Percentiles rank a stretch among this genome's conserved stretches.
Evolutionary conservation across 2,113 vertebrate species (phyloP).

Genomic region (Uria lomvia): DNA sequence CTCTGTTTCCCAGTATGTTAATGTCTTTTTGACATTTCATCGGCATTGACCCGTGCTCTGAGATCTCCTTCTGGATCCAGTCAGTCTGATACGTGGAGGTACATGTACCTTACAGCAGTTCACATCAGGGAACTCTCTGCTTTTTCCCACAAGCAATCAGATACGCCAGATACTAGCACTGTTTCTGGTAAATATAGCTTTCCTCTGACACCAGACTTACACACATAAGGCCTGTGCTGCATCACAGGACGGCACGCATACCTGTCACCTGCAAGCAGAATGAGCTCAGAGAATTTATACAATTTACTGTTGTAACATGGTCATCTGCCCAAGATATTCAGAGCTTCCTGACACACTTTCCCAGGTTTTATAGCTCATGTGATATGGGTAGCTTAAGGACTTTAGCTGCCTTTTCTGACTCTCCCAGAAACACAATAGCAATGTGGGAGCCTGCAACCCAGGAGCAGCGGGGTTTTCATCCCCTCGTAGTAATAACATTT

Average conservation of each 20-base stretch:
- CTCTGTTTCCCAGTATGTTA: background rate
- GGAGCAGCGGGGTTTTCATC: background rate
- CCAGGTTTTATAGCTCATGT: background rate
- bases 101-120: background rate
- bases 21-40: background rate
- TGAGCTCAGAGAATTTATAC: background rate
- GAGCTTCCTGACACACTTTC: background rate
- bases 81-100: background rate
- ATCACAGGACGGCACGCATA: background rate
- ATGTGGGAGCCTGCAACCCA: background rate
- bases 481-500: constrained; percentile 6
- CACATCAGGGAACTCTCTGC: background rate
- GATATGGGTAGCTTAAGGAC: background rate
- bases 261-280: background rate
- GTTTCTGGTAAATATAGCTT: background rate
- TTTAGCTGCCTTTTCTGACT: background rate
- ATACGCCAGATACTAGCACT: accelerated
- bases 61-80: background rate
- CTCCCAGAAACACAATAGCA: background rate
- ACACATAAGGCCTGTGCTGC: background rate
- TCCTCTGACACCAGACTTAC: background rate
- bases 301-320: background rate
- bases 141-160: background rate
- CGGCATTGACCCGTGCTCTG: background rate
- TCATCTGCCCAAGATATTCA: background rate